phyloP scores from a whole-genome alignment of 2,888 invertebrate genomes.

The Unio delphinus region DNA sequence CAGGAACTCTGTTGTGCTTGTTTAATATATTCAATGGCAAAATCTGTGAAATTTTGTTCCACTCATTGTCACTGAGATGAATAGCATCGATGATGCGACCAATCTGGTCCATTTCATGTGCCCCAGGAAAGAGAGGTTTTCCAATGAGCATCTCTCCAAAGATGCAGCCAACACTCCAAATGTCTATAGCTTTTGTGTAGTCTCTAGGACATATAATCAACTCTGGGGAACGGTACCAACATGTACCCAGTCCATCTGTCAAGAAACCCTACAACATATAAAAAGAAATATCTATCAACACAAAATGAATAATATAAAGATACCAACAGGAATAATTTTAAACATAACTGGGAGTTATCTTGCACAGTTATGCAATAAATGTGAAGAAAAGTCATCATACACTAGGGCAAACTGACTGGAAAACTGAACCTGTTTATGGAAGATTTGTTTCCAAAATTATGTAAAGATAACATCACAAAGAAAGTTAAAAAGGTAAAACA shows the following conservation, averaged over 20 bases:
- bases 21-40: slow-evolving; percentile 57
- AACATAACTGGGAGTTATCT: too few species aligned
- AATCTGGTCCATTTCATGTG: slow-evolving; percentile 80
- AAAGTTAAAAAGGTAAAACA: too few species aligned
- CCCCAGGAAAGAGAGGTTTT: slow-evolving; percentile 92
- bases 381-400: too few species aligned
- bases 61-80: slow-evolving; percentile 56
- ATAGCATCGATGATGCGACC: slow-evolving; percentile 48
- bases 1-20: slow-evolving; percentile 44
- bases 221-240: slow-evolving; percentile 99
- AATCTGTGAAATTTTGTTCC: slow-evolving; percentile 53
- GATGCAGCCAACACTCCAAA: slow-evolving; percentile 99
- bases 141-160: slow-evolving; percentile 99
- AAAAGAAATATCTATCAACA: too few species aligned
- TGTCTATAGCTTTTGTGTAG: slow-evolving; percentile 94
- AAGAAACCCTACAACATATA: slow-evolving; percentile 83
- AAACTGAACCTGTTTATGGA: too few species aligned
- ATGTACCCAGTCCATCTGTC: slow-evolving; percentile 98
- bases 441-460: too few species aligned
- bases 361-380: too few species aligned
- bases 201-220: slow-evolving; percentile 99
- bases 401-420: too few species aligned
- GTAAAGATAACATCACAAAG: too few species aligned
- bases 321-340: too few species aligned
- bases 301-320: too few species aligned